Conservation (phyloP, 1,140 invertebrate species). For the Drosophila kikkawai region DNA sequence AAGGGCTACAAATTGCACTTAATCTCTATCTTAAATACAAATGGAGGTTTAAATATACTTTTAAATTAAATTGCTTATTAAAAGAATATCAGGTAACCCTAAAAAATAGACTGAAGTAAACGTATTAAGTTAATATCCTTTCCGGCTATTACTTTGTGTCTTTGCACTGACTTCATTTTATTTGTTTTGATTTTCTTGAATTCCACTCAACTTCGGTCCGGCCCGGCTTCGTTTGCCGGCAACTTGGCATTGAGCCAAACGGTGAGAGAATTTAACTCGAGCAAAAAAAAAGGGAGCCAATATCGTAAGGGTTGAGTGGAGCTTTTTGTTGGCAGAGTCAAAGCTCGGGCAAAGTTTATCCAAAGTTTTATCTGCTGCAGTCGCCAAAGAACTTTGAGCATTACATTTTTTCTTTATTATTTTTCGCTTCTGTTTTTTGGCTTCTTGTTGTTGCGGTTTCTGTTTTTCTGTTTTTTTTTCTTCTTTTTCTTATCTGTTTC, state of each 20-base stretch:
- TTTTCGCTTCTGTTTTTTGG: slow-evolving; percentile 8
- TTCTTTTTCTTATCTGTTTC: slow-evolving; percentile 16
- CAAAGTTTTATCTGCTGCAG: slow-evolving; percentile 48
- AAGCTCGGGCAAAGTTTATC: slow-evolving; percentile 57
- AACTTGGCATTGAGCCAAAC: slow-evolving; percentile 65
- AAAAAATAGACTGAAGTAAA: too few species aligned
- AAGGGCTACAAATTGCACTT: too few species aligned
- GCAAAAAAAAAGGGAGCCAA: slow-evolving; percentile 19
- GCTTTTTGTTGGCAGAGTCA: slow-evolving; percentile 52
- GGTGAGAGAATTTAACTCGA: slow-evolving; percentile 20
- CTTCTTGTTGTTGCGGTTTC: slow-evolving; percentile 27
- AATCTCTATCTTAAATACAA: too few species aligned
- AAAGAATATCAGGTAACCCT: too few species aligned
- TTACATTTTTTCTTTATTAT: slow-evolving; percentile 1
- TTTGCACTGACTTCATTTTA: slow-evolving; percentile 22
- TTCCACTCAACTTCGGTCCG: slow-evolving; percentile 2
- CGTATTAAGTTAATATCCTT: background rate
- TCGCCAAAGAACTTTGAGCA: slow-evolving; percentile 41
- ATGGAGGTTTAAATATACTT: too few species aligned
- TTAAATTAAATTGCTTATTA: too few species aligned
- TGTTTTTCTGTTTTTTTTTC: slow-evolving; percentile 1
- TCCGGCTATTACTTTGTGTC: background rate
- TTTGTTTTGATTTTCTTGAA: slow-evolving; percentile 21
- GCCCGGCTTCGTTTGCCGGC: slow-evolving; percentile 40
- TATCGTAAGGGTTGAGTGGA: slow-evolving; percentile 49